Percentiles rank a stretch among this genome's conserved stretches.
These are phyloP conservation scores for Upupa epops DNA, from an alignment of 2,113 vertebrate species.

Conservation along the genomic window DNA sequence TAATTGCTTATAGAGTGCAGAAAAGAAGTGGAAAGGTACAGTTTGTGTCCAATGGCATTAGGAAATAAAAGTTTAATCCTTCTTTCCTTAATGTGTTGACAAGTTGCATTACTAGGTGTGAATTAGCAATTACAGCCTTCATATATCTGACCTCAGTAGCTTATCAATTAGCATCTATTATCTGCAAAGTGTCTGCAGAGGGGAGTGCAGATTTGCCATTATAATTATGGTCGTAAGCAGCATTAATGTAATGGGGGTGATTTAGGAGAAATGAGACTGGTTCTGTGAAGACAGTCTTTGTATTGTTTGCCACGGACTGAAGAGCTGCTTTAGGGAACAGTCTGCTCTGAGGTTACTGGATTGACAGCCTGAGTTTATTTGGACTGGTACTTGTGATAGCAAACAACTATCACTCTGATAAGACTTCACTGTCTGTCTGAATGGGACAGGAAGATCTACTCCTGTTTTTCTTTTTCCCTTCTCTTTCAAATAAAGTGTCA, in stretches of 20 bases:
- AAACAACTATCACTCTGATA: neutral
- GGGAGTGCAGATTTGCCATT: neutral
- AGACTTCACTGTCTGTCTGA: neutral
- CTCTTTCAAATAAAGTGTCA: neutral
- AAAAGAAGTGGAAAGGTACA: neutral
- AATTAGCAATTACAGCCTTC: conserved; percentile 2
- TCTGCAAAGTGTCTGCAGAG: neutral
- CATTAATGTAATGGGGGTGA: neutral
- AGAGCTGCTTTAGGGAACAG: neutral
- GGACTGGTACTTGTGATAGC: neutral
- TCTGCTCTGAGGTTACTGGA: neutral
- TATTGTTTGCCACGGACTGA: neutral
- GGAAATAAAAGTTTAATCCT: neutral
- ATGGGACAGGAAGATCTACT: neutral
- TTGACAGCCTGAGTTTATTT: neutral
- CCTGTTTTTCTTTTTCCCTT: neutral
- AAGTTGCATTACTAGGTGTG: neutral
- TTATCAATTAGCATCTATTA: neutral
- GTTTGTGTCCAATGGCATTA: neutral
- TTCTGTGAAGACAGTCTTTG: neutral
- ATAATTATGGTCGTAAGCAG: neutral
- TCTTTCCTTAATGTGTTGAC: neutral
- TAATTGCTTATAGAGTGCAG: neutral
- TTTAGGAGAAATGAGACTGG: neutral
- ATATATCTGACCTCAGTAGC: neutral